Percentiles rank a stretch among this genome's conserved stretches.
phyloP scores from a whole-genome alignment of 1,140 invertebrate genomes.

The Ostrea denselamellosa region DNA sequence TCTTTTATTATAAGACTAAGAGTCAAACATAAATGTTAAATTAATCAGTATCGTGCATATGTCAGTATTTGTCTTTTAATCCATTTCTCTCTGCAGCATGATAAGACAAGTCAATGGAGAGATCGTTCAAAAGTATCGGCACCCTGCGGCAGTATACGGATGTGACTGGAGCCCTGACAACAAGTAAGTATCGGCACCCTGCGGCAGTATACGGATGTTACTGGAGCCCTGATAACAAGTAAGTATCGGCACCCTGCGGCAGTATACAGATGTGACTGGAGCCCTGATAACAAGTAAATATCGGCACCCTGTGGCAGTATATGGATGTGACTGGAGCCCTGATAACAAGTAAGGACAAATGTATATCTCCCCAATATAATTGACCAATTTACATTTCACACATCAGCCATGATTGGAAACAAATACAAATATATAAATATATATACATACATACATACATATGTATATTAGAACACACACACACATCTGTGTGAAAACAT shows the following conservation, averaged over 20 bases:
- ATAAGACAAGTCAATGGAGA: conserved; percentile 78
- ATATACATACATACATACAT: no score
- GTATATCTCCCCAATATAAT: no score
- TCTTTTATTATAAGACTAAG: neutral
- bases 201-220: conserved; percentile 80
- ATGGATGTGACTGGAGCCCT: conserved; percentile 80
- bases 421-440: no score
- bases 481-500: no score
- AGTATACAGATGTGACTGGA: conserved; percentile 81
- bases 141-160: conserved; percentile 79
- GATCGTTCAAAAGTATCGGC: conserved; percentile 78
- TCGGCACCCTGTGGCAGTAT: conserved; percentile 79
- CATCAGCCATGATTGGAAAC: no score
- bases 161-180: conserved; percentile 80
- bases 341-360: conserved; percentile 77
- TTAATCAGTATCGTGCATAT: neutral
- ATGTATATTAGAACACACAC: no score
- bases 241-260: conserved; percentile 79
- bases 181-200: conserved; percentile 80
- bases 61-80: neutral
- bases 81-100: conserved; percentile 67
- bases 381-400: no score
- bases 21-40: neutral
- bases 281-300: conserved; percentile 79
- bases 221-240: conserved; percentile 80